These are phyloP conservation scores for Elaphurus davidianus DNA, from an alignment of 2,113 vertebrate species.

Conservation along the genomic window DNA sequence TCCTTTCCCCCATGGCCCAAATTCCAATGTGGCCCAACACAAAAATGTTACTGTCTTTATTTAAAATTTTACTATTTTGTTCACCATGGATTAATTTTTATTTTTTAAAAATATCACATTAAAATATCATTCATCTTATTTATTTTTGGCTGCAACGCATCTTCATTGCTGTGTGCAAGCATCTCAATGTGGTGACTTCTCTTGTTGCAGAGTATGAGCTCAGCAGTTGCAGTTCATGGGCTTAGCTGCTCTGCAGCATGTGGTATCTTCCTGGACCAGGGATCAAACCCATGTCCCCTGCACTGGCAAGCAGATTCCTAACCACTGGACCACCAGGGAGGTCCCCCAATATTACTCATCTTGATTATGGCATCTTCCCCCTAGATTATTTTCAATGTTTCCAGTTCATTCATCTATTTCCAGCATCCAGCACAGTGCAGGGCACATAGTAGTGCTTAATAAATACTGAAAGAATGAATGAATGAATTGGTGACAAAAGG, in stretches of 20 bases:
- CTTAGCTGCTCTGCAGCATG: neutral
- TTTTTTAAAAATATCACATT: neutral
- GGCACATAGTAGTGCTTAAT: neutral
- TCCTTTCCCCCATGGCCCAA: neutral
- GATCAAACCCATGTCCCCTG: neutral
- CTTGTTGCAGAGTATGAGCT: neutral
- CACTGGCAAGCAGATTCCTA: neutral
- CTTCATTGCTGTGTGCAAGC: neutral
- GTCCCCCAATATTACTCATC: neutral
- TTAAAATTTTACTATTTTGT: neutral
- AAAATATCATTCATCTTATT: neutral
- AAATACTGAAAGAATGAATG: neutral
- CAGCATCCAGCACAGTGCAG: neutral
- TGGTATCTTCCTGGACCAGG: neutral
- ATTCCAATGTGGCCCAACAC: neutral
- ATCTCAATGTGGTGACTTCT: neutral
- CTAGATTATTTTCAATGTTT: neutral
- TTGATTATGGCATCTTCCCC: neutral
- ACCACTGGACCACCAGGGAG: neutral
- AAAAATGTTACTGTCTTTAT: neutral
- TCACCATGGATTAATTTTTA: neutral
- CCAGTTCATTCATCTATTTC: neutral
- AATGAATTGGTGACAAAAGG: neutral
- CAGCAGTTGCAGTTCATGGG: neutral
- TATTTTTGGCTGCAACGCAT: neutral